Conservation (phyloP, 2,113 vertebrate genomes). For the Oceanodroma tethys region DNA sequence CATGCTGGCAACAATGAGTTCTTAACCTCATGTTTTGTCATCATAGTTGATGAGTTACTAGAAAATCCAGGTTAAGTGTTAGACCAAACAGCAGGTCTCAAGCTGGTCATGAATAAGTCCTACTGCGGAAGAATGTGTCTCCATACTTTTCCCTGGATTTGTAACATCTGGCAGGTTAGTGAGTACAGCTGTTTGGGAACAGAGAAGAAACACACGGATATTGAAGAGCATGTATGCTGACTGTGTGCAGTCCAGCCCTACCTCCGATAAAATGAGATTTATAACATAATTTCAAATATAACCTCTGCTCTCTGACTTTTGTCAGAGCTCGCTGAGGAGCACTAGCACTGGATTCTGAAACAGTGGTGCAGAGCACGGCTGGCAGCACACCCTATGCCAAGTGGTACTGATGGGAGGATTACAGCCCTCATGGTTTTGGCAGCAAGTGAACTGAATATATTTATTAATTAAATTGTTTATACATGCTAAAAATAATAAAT, state of each 20-base stretch:
- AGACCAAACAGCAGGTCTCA: slow-evolving; percentile 28
- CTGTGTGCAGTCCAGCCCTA: neutral
- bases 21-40: neutral
- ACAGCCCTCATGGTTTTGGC: neutral
- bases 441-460: neutral
- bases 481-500: neutral
- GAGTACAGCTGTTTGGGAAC: slow-evolving; percentile 11
- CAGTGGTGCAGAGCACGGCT: neutral
- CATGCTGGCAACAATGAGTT: neutral
- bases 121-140: neutral
- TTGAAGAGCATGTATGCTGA: neutral
- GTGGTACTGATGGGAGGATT: neutral
- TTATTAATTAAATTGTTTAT: slow-evolving; percentile 3
- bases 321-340: neutral
- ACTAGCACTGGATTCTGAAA: neutral
- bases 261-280: neutral
- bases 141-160: neutral
- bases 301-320: neutral
- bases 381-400: neutral
- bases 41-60: neutral
- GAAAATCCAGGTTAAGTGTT: slow-evolving; percentile 35
- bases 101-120: neutral
- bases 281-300: neutral
- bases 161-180: slow-evolving; percentile 18
- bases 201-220: neutral